phyloP scores from a whole-genome alignment of 2,113 vertebrate species.

The Xenotilapia flavipinnis region DNA sequence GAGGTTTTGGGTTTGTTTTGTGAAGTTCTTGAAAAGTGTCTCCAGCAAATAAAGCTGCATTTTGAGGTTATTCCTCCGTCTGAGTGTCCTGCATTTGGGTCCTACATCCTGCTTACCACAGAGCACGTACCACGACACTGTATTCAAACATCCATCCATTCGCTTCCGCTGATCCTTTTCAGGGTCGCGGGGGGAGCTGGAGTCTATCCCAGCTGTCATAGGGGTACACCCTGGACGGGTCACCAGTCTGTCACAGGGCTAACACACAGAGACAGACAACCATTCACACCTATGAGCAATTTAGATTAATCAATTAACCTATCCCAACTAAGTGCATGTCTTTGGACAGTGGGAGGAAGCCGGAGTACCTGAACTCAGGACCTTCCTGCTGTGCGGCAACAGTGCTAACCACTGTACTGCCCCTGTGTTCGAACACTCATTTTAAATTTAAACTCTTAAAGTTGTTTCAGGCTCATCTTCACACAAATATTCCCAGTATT shows the following conservation, averaged over 20 bases:
- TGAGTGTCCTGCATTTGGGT: background rate
- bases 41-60: background rate
- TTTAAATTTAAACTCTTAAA: background rate
- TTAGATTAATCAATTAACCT: background rate
- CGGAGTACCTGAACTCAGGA: background rate
- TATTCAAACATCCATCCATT: background rate
- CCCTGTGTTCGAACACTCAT: background rate
- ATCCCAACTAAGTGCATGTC: background rate
- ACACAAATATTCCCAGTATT: background rate
- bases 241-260: background rate
- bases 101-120: background rate
- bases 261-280: background rate
- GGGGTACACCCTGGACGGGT: background rate
- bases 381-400: rapidly evolving
- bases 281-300: background rate
- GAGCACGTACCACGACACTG: background rate
- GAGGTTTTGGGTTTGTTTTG: background rate
- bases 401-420: background rate
- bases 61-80: background rate
- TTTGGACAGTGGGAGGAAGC: background rate
- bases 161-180: background rate
- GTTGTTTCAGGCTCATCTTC: background rate
- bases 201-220: background rate
- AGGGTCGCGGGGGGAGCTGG: background rate
- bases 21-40: background rate